Evolutionary conservation across 2,888 invertebrate species (phyloP).

Genomic region (Andrena flavipes): DNA sequence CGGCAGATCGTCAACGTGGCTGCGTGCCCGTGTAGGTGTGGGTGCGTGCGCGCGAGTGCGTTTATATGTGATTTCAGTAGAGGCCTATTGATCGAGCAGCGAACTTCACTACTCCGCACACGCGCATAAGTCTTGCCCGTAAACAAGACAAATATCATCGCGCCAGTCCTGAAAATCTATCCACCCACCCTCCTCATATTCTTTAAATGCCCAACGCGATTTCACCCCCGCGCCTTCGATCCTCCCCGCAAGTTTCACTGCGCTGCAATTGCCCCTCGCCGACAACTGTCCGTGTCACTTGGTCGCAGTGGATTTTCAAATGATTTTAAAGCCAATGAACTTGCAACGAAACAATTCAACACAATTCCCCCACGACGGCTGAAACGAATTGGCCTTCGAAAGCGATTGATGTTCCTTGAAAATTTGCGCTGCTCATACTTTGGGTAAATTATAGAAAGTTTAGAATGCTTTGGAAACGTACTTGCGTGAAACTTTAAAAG

Average conservation of each 20-base stretch:
- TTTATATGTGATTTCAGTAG: constrained; percentile 80
- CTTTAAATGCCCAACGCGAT: constrained; percentile 64
- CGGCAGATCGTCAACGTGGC: background rate
- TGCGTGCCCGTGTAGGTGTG: constrained; percentile 43
- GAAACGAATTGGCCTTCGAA: background rate
- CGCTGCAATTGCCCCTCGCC: constrained; percentile 16
- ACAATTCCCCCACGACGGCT: background rate
- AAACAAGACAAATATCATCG: constrained; percentile 85
- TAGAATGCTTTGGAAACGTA: background rate
- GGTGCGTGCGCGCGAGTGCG: constrained; percentile 62
- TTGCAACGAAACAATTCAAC: background rate
- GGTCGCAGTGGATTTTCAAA: background rate
- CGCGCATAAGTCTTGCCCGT: constrained; percentile 84
- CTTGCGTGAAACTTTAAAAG: background rate
- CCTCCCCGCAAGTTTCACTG: background rate
- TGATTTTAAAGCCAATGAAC: background rate
- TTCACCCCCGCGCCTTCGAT: constrained; percentile 43
- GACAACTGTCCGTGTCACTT: background rate
- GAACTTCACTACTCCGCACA: constrained; percentile 80
- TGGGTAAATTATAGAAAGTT: background rate
- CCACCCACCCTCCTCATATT: constrained; percentile 69
- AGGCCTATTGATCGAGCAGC: constrained; percentile 83
- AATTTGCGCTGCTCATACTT: background rate
- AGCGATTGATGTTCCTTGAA: background rate
- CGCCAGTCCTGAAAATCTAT: constrained; percentile 81